Conservation (phyloP, 2,888 invertebrate species). For the Oeneis ivallda region DNA sequence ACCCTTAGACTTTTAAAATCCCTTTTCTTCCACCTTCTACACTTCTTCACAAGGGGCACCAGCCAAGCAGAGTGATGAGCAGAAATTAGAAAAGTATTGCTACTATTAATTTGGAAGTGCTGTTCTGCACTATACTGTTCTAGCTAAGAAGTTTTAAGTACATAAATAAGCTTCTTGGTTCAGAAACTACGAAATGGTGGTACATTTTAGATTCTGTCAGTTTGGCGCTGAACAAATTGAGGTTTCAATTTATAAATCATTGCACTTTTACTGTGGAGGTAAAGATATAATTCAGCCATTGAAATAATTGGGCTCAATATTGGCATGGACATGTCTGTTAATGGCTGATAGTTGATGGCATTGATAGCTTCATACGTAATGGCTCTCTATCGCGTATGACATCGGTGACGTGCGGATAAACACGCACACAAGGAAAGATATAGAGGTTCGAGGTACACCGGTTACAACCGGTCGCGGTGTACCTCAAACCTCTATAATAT, state of each 20-base stretch:
- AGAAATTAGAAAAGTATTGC: too few relatives aligned
- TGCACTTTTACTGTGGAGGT: neutral
- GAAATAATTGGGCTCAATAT: constrained; percentile 25
- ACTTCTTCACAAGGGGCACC: too few relatives aligned
- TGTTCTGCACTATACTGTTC: too few relatives aligned
- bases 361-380: constrained; percentile 27
- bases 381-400: constrained; percentile 41
- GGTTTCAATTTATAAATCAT: neutral
- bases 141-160: too few relatives aligned
- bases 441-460: constrained; percentile 28
- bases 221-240: neutral
- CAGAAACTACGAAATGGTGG: too few relatives aligned
- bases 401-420: constrained; percentile 49
- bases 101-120: too few relatives aligned
- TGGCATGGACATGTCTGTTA: constrained; percentile 30
- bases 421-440: constrained; percentile 27
- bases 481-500: too few relatives aligned
- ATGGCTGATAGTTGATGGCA: constrained; percentile 17
- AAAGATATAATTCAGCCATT: constrained; percentile 20
- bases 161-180: too few relatives aligned
- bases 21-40: too few relatives aligned
- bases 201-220: neutral
- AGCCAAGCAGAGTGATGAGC: too few relatives aligned
- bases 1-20: too few relatives aligned
- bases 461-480: too few relatives aligned